Evolutionary conservation across 2,888 invertebrate genomes (phyloP), one percentile per base, ranked within the genome.

Genomic region (Helicoverpa assulta): DNA sequence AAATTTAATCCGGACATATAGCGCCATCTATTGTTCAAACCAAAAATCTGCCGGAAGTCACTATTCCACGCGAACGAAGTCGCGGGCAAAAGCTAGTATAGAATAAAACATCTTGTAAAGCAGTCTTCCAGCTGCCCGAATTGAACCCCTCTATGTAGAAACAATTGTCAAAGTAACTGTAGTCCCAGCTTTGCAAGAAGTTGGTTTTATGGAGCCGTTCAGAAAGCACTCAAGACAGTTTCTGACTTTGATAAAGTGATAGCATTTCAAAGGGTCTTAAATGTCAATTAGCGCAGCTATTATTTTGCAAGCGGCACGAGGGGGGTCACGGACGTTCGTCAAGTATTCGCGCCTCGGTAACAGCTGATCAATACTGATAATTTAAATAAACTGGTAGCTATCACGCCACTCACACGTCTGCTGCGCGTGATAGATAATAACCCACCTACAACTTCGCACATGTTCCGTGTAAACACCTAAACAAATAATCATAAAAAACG

Each of bases 361-460:
- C 83, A 74, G 68, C 70, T 78, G 80, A 80, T 84, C 75, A 73
- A 70, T 76, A 78, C 62, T 52, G 61, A 63, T 69, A 63, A 74
- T 72, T 73, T 52, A 67, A 79, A 53, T 63, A 61, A 73, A 55
- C 7, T 16, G 54, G 67, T 51, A 21, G 37, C 67, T 40, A 57
- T 43, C 82, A 79, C 80, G 85, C 61, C 70, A 53, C 19, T 18
- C 37, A 58, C 85, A 82, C 80, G 81, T 74, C 67, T 29, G 29
- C 56, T 6, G 8, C 40, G 70, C 72, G 75, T 86, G 83, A 75
- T 67, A 81, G 74, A 84, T 86, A 86, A 79, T 70, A 57, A 54
- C 62, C 56, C 76, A 70, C 78, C 70, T 70, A 81, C 61, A 66
- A 65, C 43, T 57, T 58, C 58, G 55, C 52, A 63, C 60, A 51